These are phyloP conservation scores for Nymphalis io DNA, from an alignment of 1,140 invertebrate genomes.

Conservation along the genomic window DNA sequence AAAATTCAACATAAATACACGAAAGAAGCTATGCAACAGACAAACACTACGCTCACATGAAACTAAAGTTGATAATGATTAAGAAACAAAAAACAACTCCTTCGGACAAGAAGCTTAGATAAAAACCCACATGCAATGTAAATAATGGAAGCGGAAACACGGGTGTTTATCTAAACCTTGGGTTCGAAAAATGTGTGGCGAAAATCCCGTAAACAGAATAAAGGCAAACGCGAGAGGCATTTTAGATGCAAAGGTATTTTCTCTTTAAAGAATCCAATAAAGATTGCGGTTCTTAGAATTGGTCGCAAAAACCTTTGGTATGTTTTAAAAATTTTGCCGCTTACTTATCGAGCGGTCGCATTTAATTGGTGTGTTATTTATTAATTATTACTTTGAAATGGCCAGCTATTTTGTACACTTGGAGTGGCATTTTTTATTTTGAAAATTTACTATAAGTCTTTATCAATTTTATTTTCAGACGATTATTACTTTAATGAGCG, in stretches of 20 bases:
- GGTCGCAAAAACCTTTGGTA: conserved; percentile 5
- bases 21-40: not conserved
- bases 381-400: not conserved
- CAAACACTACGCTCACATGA: not conserved
- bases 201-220: conserved; percentile 6
- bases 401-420: not conserved
- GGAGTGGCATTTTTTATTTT: not conserved
- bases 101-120: conserved; percentile 24
- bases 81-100: conserved; percentile 25
- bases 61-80: not conserved
- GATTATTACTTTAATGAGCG: too few species aligned
- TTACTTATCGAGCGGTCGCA: not conserved
- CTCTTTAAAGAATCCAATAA: conserved; percentile 35
- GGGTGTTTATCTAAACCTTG: conserved; percentile 19
- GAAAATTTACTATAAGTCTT: not conserved
- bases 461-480: not conserved
- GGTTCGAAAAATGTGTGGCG: conserved; percentile 6
- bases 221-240: not conserved
- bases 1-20: not conserved
- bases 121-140: conserved; percentile 34
- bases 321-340: not conserved
- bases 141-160: conserved; percentile 46
- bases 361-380: conserved; percentile 4
- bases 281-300: conserved; percentile 5
- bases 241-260: conserved; percentile 35